Percentiles rank a stretch among this genome's conserved stretches.
Evolutionary conservation across 2,888 invertebrate species (phyloP).

Genomic region (Xanthorhoe spadicearia): DNA sequence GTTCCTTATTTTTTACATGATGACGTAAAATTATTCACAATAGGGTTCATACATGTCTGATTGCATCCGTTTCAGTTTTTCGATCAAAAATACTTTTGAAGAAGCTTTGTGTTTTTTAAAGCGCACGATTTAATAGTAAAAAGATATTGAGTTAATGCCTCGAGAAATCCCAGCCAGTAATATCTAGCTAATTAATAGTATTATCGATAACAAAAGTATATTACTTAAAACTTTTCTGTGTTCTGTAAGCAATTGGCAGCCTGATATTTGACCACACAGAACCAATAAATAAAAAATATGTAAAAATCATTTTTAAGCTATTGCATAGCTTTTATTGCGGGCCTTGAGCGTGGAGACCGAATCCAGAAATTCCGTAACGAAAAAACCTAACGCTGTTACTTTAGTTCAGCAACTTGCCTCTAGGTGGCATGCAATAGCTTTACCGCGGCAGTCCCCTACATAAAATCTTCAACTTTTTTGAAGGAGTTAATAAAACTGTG

Average conservation of each 20-base stretch:
- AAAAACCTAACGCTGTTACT: too few relatives aligned
- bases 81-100: conserved; percentile 5
- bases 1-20: not conserved
- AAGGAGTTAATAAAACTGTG: too few relatives aligned
- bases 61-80: not conserved
- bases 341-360: too few relatives aligned
- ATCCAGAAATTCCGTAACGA: too few relatives aligned
- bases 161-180: conserved; percentile 8
- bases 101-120: conserved; percentile 3
- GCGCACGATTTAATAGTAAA: conserved; percentile 13
- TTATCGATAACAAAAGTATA: conserved; percentile 15
- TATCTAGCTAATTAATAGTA: conserved; percentile 26
- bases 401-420: too few relatives aligned
- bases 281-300: not conserved
- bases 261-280: not conserved
- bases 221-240: not conserved
- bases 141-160: conserved; percentile 20
- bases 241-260: not conserved
- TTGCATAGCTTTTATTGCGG: too few relatives aligned
- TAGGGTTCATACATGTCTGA: not conserved
- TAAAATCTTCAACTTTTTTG: too few relatives aligned
- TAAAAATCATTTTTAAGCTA: too few relatives aligned
- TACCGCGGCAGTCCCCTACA: too few relatives aligned
- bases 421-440: too few relatives aligned
- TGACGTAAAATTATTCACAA: not conserved